Evolutionary conservation across 64 coral and sea anemone species (phyloP).

Genomic region (Acropora tenuis): DNA sequence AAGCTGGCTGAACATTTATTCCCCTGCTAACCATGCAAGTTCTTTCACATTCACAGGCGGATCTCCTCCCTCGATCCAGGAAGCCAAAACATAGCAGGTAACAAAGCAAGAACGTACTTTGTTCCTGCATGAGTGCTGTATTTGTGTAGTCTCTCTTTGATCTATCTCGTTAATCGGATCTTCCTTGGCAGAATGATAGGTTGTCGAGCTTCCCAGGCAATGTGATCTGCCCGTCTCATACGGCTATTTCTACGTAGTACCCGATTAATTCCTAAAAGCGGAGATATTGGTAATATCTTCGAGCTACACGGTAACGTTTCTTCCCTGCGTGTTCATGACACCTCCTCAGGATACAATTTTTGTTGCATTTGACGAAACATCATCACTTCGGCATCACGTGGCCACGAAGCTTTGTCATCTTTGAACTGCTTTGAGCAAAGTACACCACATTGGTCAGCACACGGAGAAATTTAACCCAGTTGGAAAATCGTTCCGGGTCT

Average conservation of each 20-base stretch:
- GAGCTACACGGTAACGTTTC: not conserved
- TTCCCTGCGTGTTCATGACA: not conserved
- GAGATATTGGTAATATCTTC: not conserved
- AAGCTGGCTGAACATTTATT: not conserved
- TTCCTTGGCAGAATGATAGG: not conserved
- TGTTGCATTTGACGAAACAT: not conserved
- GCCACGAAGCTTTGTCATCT: not conserved
- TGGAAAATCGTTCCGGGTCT: not conserved
- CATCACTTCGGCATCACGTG: not conserved
- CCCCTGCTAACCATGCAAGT: not conserved
- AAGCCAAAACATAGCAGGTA: not conserved
- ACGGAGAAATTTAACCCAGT: not conserved
- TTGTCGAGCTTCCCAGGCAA: not conserved
- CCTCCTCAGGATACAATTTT: not conserved
- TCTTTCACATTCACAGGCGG: not conserved
- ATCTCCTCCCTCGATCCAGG: not conserved
- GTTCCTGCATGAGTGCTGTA: not conserved
- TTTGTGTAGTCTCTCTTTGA: not conserved
- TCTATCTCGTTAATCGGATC: not conserved
- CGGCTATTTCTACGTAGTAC: not conserved
- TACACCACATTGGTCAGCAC: not conserved
- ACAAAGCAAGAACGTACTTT: not conserved
- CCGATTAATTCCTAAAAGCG: not conserved
- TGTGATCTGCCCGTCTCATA: not conserved
- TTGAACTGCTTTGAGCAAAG: not conserved